Conservation (phyloP, 2,113 vertebrate genomes). For the Nyctibius bracteatus region DNA sequence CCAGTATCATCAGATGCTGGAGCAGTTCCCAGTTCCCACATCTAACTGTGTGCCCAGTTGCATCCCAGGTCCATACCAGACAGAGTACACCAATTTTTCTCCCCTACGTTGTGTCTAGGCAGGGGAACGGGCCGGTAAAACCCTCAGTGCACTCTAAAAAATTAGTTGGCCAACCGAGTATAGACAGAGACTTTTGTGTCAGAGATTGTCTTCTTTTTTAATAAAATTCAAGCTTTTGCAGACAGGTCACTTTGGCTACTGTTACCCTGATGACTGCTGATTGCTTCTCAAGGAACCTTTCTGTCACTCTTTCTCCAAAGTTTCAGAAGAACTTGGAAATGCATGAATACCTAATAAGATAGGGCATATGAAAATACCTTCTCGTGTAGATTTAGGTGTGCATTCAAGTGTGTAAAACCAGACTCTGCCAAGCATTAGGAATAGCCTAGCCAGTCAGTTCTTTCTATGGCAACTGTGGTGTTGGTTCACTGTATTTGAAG, state of each 20-base stretch:
- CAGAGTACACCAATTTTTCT: background rate
- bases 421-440: background rate
- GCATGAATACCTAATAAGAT: background rate
- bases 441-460: background rate
- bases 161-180: fast-evolving
- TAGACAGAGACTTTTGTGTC: background rate
- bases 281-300: background rate
- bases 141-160: background rate
- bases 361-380: background rate
- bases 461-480: background rate
- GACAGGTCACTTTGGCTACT: background rate
- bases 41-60: fast-evolving
- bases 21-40: background rate
- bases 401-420: background rate
- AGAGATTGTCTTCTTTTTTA: background rate
- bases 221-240: background rate
- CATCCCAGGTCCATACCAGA: background rate
- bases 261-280: background rate
- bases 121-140: background rate
- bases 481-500: background rate
- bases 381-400: background rate
- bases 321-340: background rate
- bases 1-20: background rate
- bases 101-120: background rate
- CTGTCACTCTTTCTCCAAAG: background rate